Evolutionary conservation across 2,113 vertebrate species (phyloP).

Genomic region (Archilochus colubris): DNA sequence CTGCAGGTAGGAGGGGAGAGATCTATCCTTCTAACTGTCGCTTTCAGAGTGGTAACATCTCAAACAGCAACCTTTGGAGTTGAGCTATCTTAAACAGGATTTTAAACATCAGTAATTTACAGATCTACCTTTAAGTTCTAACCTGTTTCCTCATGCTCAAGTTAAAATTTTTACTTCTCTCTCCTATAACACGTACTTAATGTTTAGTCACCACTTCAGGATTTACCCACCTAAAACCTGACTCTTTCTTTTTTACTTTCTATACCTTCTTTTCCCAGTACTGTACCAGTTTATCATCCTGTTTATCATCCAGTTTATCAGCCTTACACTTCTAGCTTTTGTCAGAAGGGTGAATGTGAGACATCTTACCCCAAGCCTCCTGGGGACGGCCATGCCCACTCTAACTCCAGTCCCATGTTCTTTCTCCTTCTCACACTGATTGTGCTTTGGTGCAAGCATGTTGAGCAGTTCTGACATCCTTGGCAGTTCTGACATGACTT

Average conservation of each 20-base stretch:
- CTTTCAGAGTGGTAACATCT: background rate
- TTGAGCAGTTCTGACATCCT: background rate
- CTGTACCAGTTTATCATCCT: background rate
- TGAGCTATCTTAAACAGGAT: background rate
- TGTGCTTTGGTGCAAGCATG: background rate
- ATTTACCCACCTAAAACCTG: background rate
- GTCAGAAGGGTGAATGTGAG: background rate
- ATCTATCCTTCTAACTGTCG: background rate
- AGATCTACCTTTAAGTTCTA: background rate
- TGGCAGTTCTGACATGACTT: too few species aligned
- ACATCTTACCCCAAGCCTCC: fast-evolving
- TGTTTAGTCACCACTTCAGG: background rate
- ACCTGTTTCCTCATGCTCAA: background rate
- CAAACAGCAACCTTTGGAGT: background rate
- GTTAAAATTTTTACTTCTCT: background rate
- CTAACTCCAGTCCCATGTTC: background rate
- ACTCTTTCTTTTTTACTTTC: background rate
- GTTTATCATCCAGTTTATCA: background rate
- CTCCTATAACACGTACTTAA: background rate
- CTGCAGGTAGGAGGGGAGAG: background rate
- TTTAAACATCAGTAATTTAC: background rate
- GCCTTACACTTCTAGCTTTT: background rate
- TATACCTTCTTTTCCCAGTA: background rate
- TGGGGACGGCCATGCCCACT: background rate
- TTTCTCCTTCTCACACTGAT: background rate